These are phyloP conservation scores for Junco hyemalis DNA, from an alignment of 2,113 vertebrate genomes.

Conservation along the genomic window DNA sequence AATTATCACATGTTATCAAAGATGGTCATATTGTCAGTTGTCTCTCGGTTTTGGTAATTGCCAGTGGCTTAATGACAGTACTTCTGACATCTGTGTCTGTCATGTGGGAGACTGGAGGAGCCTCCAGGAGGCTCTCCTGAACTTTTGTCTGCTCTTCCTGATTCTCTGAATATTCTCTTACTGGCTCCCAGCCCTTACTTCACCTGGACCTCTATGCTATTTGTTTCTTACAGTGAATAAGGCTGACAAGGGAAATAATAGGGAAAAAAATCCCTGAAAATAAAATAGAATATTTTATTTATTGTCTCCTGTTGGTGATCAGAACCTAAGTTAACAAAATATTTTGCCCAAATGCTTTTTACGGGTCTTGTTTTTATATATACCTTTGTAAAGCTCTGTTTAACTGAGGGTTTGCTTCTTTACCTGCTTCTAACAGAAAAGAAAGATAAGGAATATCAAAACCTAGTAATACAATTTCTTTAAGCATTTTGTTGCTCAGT, in stretches of 20 bases:
- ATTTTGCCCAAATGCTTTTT: background rate
- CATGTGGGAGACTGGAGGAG: background rate
- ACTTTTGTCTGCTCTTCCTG: background rate
- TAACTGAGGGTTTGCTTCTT: background rate
- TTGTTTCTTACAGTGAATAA: background rate
- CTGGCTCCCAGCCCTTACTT: background rate
- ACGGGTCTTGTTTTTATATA: background rate
- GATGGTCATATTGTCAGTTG: background rate
- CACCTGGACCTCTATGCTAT: background rate
- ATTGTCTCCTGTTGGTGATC: background rate
- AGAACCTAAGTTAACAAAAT: background rate
- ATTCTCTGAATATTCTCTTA: background rate
- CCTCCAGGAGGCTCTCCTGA: background rate
- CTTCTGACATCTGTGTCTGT: background rate
- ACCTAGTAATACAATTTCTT: background rate
- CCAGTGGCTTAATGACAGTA: background rate
- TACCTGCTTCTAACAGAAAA: background rate
- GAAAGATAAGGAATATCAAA: constrained; percentile 9
- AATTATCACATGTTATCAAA: background rate
- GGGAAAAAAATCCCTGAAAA: background rate
- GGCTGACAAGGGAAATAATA: background rate
- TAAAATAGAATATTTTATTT: background rate
- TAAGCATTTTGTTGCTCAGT: background rate
- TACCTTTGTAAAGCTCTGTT: background rate
- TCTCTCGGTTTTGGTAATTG: background rate